Evolutionary conservation across 1,140 invertebrate species (phyloP), one percentile per base, ranked within the genome.

Genomic region (Oreohelix idahoensis): DNA sequence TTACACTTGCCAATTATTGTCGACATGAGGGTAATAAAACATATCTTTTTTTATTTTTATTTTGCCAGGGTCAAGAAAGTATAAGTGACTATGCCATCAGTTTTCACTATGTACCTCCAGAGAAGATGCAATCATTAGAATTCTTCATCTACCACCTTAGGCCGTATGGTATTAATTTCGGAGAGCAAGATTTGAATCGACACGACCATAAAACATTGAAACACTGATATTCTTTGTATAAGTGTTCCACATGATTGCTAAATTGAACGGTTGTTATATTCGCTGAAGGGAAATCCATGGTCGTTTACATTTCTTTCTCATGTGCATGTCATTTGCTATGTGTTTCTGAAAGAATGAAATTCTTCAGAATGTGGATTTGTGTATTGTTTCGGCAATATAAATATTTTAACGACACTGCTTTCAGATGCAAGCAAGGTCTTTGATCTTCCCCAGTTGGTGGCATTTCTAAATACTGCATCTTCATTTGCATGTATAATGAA

Each of bases 51-150:
- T 58, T 58, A 13, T 39, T 78, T 73, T 32, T 42, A 73, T 70
- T 74, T 39, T 36, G 10, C 13, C 58, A 78, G 74, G 42, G 53
- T 38, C 49, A 20, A 29, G 95, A 97, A 84, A 98, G 97, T 90
- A 98, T 97, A 91, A 98, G 96, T 13, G 97, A 99, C 89, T 97
- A 96, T 89, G 97, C 98, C 0, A 95, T 99, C 66, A 98, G 97
- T 0, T 99, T 99, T 93, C 98, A 99, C 90, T 99, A 99, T 91
- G 96, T 99, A 0, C 94, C 94, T n/a, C 97, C 97, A 0, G 95
- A 97, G 63, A 84, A 92, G 58, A 93, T 93, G 93, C 89, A 85
- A 51, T 35, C 71, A 39, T 49, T 89, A 53, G 89, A 89, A 39
- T 90, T 84, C 66, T 89, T 85, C 63, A 84, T 87, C 35, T 90